Evolutionary conservation across 1,140 invertebrate species (phyloP).

Genomic region (Drosophila azteca): DNA sequence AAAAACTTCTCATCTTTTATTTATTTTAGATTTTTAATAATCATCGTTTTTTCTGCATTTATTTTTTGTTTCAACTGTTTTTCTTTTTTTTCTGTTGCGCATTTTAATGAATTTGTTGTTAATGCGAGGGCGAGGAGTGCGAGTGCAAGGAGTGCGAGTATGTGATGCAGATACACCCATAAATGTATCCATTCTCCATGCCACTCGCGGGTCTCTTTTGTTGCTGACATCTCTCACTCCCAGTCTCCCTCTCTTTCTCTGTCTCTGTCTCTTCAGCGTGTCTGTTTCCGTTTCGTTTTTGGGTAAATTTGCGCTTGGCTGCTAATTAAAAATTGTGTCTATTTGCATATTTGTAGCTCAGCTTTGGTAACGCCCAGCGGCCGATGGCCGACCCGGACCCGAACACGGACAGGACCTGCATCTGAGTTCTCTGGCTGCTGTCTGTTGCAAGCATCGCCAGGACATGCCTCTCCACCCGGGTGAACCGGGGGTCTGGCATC

Average conservation of each 20-base stretch:
- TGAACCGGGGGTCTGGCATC: neutral
- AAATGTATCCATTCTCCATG: conserved; percentile 47
- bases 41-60: conserved; percentile 39
- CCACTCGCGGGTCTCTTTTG: conserved; percentile 63
- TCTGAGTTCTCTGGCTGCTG: conserved; percentile 58
- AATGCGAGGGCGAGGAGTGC: conserved; percentile 47
- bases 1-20: conserved; percentile 75
- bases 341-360: conserved; percentile 77
- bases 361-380: conserved; percentile 31
- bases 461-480: neutral
- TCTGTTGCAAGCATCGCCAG: conserved; percentile 49
- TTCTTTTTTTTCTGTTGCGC: conserved; percentile 67
- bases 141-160: too few relatives aligned
- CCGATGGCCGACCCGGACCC: neutral
- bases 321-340: conserved; percentile 82
- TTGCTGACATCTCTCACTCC: conserved; percentile 68
- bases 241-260: neutral
- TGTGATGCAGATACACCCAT: conserved; percentile 53
- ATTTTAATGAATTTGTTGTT: conserved; percentile 81
- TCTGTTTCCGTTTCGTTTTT: conserved; percentile 46
- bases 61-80: conserved; percentile 28
- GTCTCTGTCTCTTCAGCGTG: neutral
- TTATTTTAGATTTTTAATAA: conserved; percentile 83
- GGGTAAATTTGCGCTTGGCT: conserved; percentile 74
- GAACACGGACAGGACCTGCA: conserved; percentile 42